Evolutionary conservation across 53 echinoderm and acorn worm species (phyloP).

Genomic region (Holothuria leucospilota): DNA sequence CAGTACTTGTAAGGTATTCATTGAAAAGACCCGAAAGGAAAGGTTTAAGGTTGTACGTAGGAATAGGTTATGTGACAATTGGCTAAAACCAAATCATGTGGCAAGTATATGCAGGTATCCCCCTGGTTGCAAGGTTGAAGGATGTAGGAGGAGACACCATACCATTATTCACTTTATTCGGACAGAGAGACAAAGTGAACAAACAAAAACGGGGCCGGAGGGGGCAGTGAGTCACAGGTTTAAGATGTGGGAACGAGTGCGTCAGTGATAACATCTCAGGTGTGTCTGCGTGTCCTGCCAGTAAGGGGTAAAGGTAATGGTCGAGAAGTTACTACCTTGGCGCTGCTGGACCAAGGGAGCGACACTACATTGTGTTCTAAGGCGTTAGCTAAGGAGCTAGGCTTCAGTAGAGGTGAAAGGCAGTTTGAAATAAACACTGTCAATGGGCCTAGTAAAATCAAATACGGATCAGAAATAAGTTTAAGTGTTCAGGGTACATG

Average conservation of each 20-base stretch:
- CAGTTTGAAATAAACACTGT: conserved; percentile 49
- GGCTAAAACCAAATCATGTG: conserved; percentile 46
- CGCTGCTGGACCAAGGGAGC: conserved; percentile 59
- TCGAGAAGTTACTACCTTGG: conserved; percentile 39
- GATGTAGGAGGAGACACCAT: neutral
- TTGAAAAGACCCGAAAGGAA: neutral
- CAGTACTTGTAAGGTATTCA: conserved; percentile 32
- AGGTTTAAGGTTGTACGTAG: conserved; percentile 28
- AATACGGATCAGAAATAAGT: neutral
- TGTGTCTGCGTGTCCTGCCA: conserved; percentile 11
- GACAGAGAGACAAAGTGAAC: no score
- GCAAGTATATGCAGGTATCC: conserved; percentile 41
- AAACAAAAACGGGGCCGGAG: neutral
- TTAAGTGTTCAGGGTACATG: conserved; percentile 13
- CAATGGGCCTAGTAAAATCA: neutral
- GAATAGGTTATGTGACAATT: conserved; percentile 63
- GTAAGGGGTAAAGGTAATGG: neutral
- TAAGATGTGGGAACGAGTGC: neutral
- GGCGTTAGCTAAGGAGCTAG: conserved; percentile 27
- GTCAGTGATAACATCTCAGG: neutral
- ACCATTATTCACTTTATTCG: neutral
- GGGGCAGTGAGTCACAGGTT: no score
- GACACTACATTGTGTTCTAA: conserved; percentile 50
- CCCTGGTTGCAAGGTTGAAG: neutral
- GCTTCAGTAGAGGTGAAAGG: conserved; percentile 1